Percentiles rank a stretch among this genome's conserved stretches.
Conservation (phyloP, 2,797 vertebrate species). For the Scarus forsteni region DNA sequence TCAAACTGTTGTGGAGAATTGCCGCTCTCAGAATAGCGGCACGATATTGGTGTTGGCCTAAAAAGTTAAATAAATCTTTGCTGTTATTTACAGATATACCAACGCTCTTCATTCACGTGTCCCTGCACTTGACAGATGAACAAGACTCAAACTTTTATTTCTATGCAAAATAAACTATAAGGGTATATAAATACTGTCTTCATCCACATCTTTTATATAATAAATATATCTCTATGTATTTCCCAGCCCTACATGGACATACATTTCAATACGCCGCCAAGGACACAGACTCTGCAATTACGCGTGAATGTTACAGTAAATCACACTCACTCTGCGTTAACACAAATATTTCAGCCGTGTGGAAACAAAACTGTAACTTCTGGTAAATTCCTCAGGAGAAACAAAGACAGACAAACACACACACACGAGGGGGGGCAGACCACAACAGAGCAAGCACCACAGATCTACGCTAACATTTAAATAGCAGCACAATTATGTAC, state of each 20-base stretch:
- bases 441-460: slow-evolving; percentile 70
- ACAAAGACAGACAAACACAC: slow-evolving; percentile 61
- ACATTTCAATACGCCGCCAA: slow-evolving; percentile 39
- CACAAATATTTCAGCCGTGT: slow-evolving; percentile 45
- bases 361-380: slow-evolving; percentile 48
- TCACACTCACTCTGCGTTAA: slow-evolving; percentile 58
- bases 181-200: no score
- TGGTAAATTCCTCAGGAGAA: slow-evolving; percentile 51
- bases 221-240: no score
- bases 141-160: no score
- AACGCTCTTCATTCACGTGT: no score
- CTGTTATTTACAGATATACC: no score
- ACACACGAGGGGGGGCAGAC: slow-evolving; percentile 30
- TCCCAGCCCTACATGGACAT: slow-evolving; percentile 21
- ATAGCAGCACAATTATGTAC: slow-evolving; percentile 77
- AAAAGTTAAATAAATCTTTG: no score
- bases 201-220: no score
- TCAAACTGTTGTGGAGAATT: no score
- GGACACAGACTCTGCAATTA: slow-evolving; percentile 53
- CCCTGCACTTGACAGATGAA: no score
- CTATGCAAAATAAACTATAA: no score
- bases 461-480: slow-evolving; percentile 68
- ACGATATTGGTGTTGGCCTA: no score
- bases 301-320: slow-evolving; percentile 45
- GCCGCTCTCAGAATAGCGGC: no score